phyloP scores from a whole-genome alignment of 2,888 invertebrate species.

The Odontomyia ornata region DNA sequence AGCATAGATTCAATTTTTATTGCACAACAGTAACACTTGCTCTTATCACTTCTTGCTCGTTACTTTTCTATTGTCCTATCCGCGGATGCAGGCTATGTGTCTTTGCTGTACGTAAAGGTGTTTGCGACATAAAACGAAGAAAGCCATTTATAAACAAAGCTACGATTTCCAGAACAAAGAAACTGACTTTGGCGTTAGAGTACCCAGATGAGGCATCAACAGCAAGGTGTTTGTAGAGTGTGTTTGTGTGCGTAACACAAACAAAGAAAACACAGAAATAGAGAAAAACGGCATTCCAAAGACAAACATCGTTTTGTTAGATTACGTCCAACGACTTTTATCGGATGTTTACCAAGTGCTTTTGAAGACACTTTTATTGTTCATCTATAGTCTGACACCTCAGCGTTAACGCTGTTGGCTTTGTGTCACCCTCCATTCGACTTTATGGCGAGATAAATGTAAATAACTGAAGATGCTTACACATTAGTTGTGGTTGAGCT shows the following conservation, averaged over 20 bases:
- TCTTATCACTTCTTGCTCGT: no score
- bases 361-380: slow-evolving; percentile 29
- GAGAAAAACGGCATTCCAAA: slow-evolving; percentile 21
- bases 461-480: slow-evolving; percentile 7
- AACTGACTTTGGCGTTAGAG: slow-evolving; percentile 13
- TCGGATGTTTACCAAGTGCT: slow-evolving; percentile 32
- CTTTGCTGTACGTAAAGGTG: slow-evolving; percentile 1
- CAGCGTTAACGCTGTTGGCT: slow-evolving; percentile 7
- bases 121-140: slow-evolving; percentile 13
- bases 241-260: neutral
- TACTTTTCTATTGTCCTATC: neutral
- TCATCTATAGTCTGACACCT: slow-evolving; percentile 30
- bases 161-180: slow-evolving; percentile 27
- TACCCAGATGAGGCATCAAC: neutral
- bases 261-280: neutral
- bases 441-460: slow-evolving; percentile 17
- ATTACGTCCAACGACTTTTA: slow-evolving; percentile 29
- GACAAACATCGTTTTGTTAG: slow-evolving; percentile 25
- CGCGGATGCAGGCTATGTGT: slow-evolving; percentile 22
- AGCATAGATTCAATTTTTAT: no score
- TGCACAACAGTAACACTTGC: neutral
- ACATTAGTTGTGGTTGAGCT: neutral
- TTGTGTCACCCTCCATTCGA: neutral
- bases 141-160: slow-evolving; percentile 10
- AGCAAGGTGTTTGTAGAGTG: slow-evolving; percentile 6